Base-by-base conservation (phyloP, 2,113 vertebrate species). In the Dipodomys ordii region DNA sequence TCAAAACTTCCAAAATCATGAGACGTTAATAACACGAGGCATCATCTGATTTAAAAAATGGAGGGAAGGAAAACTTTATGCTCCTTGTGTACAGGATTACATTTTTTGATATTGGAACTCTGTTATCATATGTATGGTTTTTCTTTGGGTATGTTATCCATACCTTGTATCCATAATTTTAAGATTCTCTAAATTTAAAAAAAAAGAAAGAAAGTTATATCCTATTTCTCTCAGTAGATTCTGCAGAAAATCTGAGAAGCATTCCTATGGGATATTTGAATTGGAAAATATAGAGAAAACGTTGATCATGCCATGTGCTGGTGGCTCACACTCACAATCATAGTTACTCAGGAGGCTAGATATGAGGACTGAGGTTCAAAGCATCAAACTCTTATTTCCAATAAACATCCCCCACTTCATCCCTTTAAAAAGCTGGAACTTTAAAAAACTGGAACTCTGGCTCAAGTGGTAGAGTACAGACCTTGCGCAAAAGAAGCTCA, bases 191-290 rank as follows among this genome's bases (percentile, higher is more conserved):
- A 57, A 57, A 57, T 57, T 57, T 16, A 57, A 18, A 15, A 71
- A 62, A 44, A 62, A 39, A 4, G 12, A 87, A 77, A 81, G 28
- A 81, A 77, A 1, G 3, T 74, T 83, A 71, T 76, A 3, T 60
- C 91, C 0, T 8, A 74, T 32, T 73, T 18, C 20, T 94, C 22
- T 77, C 74, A 93, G 77, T 82, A 49, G 32, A 62, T 71, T 78
- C 12, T 91, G 4, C 6, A 83, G 77, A 93, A 79, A 92, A 35
- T 88, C 73, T 90, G 44, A 78, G 46, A 44, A n/a, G 30, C 23
- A 7, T 16, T 18, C 25, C 12, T 23, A 1, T 53, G 19, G 2
- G 13, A 22, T 18, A 28, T 57, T 64, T 35, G 28, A 67, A 35
- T 64, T 83, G 3, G 15, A 81, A 94, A 87, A 72, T 64, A 5